Conservation (phyloP, 2,113 vertebrate genomes). For the Suricata suricatta region DNA sequence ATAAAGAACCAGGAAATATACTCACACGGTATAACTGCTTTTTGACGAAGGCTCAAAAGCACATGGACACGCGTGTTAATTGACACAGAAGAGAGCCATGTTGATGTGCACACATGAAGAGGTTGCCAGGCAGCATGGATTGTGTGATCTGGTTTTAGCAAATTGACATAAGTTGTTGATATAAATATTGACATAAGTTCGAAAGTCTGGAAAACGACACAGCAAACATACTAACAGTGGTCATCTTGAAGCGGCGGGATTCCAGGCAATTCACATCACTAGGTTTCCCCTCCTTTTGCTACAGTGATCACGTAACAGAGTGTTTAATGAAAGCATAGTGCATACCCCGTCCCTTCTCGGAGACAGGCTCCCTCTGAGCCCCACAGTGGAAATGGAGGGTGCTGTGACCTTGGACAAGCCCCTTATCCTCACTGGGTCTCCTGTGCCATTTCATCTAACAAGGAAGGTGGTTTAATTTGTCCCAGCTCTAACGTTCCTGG, state of each 20-base stretch:
- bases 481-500: neutral
- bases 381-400: neutral
- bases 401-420: neutral
- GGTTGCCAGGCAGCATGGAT: neutral
- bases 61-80: neutral
- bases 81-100: neutral
- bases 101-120: neutral
- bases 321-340: neutral
- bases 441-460: neutral
- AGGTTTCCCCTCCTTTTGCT: neutral
- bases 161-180: neutral
- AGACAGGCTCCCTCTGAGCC: too few species aligned
- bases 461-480: neutral
- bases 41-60: neutral
- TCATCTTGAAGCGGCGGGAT: neutral
- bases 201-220: constrained; percentile 1
- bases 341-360: fast-evolving
- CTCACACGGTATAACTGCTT: neutral
- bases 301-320: neutral
- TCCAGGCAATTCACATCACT: neutral
- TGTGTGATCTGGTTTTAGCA: neutral
- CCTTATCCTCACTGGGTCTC: neutral
- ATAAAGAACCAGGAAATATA: neutral
- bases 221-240: neutral
- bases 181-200: neutral